Evolutionary conservation across 2,888 invertebrate species (phyloP), one percentile per base, ranked within the genome.

Genomic region (Macroteleia sp.): DNA sequence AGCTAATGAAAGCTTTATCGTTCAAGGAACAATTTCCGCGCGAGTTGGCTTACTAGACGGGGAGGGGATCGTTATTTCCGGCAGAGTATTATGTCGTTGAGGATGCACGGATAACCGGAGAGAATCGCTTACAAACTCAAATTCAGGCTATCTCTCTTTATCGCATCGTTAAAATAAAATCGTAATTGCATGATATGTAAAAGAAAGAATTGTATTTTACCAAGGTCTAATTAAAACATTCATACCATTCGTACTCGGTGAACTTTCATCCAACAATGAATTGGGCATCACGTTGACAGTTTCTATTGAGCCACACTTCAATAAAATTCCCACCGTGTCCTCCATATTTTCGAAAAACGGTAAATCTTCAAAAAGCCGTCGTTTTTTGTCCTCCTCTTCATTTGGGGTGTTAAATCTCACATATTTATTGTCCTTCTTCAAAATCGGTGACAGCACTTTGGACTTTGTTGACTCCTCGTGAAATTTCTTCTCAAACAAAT

Each of bases 321-420:
- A n/a, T n/a, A n/a, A n/a, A n/a, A n/a, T n/a, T n/a, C n/a, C n/a
- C n/a, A n/a, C n/a, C n/a, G n/a, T n/a, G n/a, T n/a, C n/a, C n/a
- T n/a, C n/a, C n/a, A n/a, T n/a, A n/a, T n/a, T n/a, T n/a, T n/a
- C n/a, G n/a, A n/a, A n/a, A n/a, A n/a, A n/a, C n/a, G n/a, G n/a
- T n/a, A n/a, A n/a, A n/a, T n/a, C n/a, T n/a, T n/a, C n/a, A n/a
- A n/a, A n/a, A n/a, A 50, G 41, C 17, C 3, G n/a, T n/a, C 12
- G 12, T 19, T 30, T 59, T 16, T 9, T 5, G 1, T 48, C 36
- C 16, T 36, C 36, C n/a, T 67, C 17, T 3, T 52, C 78, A n/a
- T 73, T 76, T 16, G 85, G 86, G 25, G 86, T 85, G 66, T 85
- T 76, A 64, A 90, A 90, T 16, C 90, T 82, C 20, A 89, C 90